Evolutionary conservation across 2,888 invertebrate species (phyloP).

Genomic region (Ellobium chinense): DNA sequence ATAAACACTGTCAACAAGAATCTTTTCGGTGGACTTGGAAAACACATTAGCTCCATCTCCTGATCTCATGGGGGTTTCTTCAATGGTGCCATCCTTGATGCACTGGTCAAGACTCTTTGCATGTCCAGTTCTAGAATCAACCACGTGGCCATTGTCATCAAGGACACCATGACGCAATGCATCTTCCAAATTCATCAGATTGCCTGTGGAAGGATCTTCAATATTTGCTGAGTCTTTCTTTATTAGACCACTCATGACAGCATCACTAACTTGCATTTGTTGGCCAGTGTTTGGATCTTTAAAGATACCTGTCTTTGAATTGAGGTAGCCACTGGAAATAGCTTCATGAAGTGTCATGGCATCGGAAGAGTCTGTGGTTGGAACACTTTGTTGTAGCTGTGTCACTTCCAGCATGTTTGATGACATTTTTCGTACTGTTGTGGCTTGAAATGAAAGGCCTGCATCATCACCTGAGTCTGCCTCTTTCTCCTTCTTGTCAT

Average conservation of each 20-base stretch:
- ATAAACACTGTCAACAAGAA: conserved; percentile 64
- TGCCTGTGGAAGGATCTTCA: conserved; percentile 52
- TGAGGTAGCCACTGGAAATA: conserved; percentile 84
- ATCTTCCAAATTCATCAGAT: conserved; percentile 85
- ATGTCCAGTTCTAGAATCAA: conserved; percentile 55
- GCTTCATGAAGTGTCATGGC: conserved; percentile 70
- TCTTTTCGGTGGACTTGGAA: conserved; percentile 64
- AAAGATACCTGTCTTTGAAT: conserved; percentile 87
- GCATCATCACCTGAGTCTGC: neutral
- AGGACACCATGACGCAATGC: conserved; percentile 82
- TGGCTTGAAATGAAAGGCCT: conserved; percentile 53
- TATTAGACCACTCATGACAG: conserved; percentile 81
- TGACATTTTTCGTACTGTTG: conserved; percentile 56
- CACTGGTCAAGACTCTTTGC: conserved; percentile 60
- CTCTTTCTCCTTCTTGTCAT: conserved; percentile 29
- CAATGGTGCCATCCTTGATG: conserved; percentile 72
- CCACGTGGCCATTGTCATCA: conserved; percentile 52
- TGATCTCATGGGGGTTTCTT: conserved; percentile 83
- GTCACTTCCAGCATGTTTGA: conserved; percentile 64
- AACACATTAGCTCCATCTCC: conserved; percentile 56
- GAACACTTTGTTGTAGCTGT: conserved; percentile 52
- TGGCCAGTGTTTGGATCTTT: conserved; percentile 89
- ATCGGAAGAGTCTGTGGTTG: conserved; percentile 46
- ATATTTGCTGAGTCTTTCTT: conserved; percentile 65
- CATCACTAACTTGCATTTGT: conserved; percentile 89